Evolutionary conservation across 2,888 invertebrate species (phyloP).

Genomic region (Drosophila neonasuta): DNA sequence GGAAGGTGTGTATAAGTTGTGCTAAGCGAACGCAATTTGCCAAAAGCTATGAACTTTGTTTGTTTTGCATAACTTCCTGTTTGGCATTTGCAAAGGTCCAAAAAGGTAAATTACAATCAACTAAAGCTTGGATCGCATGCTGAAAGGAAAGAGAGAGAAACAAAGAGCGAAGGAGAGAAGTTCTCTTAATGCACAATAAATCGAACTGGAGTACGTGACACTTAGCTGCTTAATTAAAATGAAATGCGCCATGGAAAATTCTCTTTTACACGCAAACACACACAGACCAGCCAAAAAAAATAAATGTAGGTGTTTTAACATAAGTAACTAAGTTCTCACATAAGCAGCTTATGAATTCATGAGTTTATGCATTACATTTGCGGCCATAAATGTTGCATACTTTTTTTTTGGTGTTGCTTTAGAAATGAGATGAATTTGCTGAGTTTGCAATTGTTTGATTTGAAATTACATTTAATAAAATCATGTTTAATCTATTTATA

Average conservation of each 20-base stretch:
- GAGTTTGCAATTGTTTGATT: not conserved
- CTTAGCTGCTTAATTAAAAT: conserved; percentile 68
- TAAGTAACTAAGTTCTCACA: not conserved
- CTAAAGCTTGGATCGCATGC: not conserved
- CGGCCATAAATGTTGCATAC: not conserved
- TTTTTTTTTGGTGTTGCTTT: not conserved
- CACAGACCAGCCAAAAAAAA: conserved; percentile 3
- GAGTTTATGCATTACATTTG: not conserved
- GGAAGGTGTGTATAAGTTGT: conserved; percentile 12
- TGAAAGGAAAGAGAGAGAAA: not conserved
- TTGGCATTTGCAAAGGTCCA: conserved; percentile 25
- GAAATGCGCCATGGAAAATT: conserved; percentile 57
- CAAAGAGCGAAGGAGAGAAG: not conserved
- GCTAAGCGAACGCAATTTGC: conserved; percentile 44
- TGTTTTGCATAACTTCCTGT: conserved; percentile 41
- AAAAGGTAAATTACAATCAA: conserved; percentile 24
- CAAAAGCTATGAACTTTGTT: conserved; percentile 52
- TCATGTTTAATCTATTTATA: not conserved
- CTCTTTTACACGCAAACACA: conserved; percentile 16
- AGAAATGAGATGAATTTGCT: not conserved
- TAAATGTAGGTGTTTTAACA: not conserved
- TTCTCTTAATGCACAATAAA: conserved; percentile 51
- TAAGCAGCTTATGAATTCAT: conserved; percentile 5
- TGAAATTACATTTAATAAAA: not conserved
- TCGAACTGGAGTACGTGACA: conserved; percentile 64